Base-by-base conservation (phyloP, 2,888 invertebrate genomes). In the Atethmia centrago region DNA sequence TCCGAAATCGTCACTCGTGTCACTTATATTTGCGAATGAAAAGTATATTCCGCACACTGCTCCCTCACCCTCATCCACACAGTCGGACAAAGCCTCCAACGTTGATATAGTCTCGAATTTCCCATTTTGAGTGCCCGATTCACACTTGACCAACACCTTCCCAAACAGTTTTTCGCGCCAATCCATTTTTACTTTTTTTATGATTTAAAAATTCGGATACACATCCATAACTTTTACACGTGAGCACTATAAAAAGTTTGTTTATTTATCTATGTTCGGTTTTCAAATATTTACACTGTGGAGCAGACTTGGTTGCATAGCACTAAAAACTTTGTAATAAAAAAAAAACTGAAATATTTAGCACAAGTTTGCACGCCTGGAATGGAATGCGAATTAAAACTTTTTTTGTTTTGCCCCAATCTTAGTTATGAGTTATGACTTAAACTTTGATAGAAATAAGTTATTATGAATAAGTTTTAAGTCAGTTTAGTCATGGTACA, bases 21-120 rank as follows among this genome's bases (percentile, higher is more conserved):
- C 97, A 91, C 97, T 97, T 79, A 97, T 97, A 87, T 97, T 97
- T 25, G 97, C 97, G 90, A 98, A 97, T 66, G 97, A 97, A 91
- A 98, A 98, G 90, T 97, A 98, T 82, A 97, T 96, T 47, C 97
- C 97, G 87, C 97, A 97, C 42, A 95, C 92, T 68, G 97, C 92
- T 19, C 97, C 97, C 19, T 95, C 96, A 1, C 95, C 95, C 55
- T 94, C 94, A 3, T 97, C 95, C 16, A 95, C 95, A 80, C 95
- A 96, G 74, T 95, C 95, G 45, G 91, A 84, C 69, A 96, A 87
- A 74, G 95, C 96, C 77, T 97, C 96, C 58, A 93, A 86, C 2
- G 97, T 97, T 1, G 94, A 87, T 21, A 95, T 85, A 76, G 93
- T 92, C 79, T 96, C 95, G 79, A 96, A 96, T 84, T 96, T 95